Evolutionary conservation across 2,113 vertebrate genomes (phyloP), one percentile per base, ranked within the genome.

Genomic region (Ardeotis arabs): DNA sequence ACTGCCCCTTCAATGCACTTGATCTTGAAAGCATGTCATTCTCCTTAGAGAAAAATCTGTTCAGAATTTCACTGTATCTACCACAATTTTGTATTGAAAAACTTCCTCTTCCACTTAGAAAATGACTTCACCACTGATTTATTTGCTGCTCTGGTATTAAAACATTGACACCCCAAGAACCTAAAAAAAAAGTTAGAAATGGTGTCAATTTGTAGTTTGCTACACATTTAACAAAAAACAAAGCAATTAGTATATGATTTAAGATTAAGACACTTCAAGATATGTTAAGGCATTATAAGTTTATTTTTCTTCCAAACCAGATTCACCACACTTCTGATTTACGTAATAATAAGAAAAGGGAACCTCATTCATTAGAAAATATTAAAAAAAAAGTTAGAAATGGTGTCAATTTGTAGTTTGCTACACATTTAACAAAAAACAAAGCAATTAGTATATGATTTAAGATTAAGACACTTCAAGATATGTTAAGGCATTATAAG

Each of bases 141-240:
- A 98, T 98, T 97, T 97, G 98, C 95, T 97, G 98, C 96, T 98
- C 97, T 98, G 97, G 99, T 98, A 98, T 99, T 99, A 99, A 99
- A 99, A 99, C 99, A 99, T 99, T 98, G 99, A 99, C 98, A 99
- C 99, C 93, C 99, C 99, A 95, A 99, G 99, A 98, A 99, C 99
- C 99, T 99, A 97, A 95, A 98, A 98, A 96, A 98, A 96, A 98
- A 97, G 95, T 98, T 98, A 98, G 97, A 97, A 98, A 96, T 16
- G 96, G 96, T 96, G 94, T 95, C 92, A 97, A 96, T 94, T 91
- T 75, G 92, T 95, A 84, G 70, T 93, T 77, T 96, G 92, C 82
- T 83, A 86, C 53, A 96, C 96, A 97, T 87, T 91, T 93, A 93
- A 96, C 77, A 91, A 81, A 88, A 93, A 93, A 91, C 91, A 96